Percentiles rank a stretch among this genome's conserved stretches.
These are phyloP conservation scores for Camponotus pennsylvanicus DNA, from an alignment of 1,140 invertebrate species.

Conservation along the genomic window DNA sequence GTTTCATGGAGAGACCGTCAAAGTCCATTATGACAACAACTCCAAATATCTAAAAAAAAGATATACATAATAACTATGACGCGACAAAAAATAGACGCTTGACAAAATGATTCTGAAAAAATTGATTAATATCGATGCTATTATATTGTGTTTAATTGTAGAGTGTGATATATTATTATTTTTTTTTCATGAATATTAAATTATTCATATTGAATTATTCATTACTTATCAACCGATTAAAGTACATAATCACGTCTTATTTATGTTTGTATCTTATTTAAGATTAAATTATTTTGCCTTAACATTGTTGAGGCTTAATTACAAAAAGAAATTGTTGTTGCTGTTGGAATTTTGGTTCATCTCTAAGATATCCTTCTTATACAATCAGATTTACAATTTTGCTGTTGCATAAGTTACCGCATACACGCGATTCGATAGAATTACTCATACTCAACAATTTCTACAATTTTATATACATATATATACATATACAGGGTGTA, in stretches of 20 bases:
- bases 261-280: background rate
- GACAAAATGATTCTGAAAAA: background rate
- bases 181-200: background rate
- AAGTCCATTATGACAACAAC: constrained; percentile 94
- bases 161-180: too few species aligned
- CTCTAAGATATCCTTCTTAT: background rate
- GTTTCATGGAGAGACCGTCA: constrained; percentile 91
- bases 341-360: background rate
- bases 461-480: background rate
- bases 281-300: background rate
- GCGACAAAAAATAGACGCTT: background rate
- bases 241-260: background rate
- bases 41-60: constrained; percentile 87
- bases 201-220: background rate
- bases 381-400: constrained; percentile 1
- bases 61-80: background rate
- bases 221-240: background rate
- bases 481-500: too few species aligned
- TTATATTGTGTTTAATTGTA: background rate
- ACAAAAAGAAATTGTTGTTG: background rate
- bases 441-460: background rate
- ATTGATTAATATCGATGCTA: background rate
- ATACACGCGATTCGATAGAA: too few species aligned
- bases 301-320: background rate
- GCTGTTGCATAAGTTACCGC: background rate